These are phyloP conservation scores for Taeniopygia guttata DNA, from an alignment of 2,797 vertebrate genomes.

Conservation along the genomic window DNA sequence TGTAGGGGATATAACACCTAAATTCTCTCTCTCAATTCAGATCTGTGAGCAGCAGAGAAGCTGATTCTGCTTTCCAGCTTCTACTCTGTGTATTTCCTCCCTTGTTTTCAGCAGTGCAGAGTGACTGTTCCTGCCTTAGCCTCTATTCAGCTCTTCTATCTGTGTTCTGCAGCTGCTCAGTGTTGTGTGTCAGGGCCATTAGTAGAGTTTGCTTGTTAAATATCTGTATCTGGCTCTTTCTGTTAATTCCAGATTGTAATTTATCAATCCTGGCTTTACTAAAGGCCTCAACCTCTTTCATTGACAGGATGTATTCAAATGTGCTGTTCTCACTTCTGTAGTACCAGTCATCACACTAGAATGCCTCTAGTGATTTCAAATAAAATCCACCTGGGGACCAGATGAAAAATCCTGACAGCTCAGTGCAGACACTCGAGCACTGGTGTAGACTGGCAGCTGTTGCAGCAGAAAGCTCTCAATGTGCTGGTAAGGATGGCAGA, in stretches of 20 bases:
- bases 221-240: not conserved
- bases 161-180: slow-evolving; percentile 5
- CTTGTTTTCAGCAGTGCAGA: not conserved
- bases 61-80: not conserved
- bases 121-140: not conserved
- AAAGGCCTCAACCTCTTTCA: not conserved
- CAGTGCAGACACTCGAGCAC: not conserved
- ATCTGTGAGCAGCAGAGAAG: not conserved
- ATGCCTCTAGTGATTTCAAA: not conserved
- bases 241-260: not conserved
- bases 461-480: not conserved
- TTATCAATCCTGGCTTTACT: not conserved
- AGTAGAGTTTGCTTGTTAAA: not conserved
- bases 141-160: not conserved
- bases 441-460: not conserved
- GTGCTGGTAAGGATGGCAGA: not conserved
- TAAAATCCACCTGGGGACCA: not conserved
- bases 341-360: not conserved
- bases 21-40: not conserved
- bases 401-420: not conserved
- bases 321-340: not conserved
- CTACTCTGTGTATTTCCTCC: not conserved
- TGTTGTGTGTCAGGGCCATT: not conserved
- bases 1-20: not conserved
- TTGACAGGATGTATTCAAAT: not conserved